Percentiles rank a stretch among this genome's conserved stretches.
Conservation (phyloP, 92 coral and sea anemone species). For the Palythoa caribaeorum region DNA sequence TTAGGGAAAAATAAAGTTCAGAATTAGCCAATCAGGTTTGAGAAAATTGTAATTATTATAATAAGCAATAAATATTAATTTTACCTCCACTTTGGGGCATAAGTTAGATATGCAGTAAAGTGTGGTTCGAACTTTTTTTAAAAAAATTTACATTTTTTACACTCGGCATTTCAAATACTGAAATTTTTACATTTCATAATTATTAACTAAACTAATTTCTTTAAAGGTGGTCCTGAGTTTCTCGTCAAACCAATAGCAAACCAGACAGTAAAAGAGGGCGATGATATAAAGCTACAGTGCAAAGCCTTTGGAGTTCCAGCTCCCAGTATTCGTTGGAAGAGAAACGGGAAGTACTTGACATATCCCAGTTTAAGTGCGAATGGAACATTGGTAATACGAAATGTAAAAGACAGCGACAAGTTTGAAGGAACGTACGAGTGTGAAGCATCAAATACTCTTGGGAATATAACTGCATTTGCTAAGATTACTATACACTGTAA, state of each 20-base stretch:
- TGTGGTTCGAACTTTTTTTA: too few relatives aligned
- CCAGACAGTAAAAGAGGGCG: neutral
- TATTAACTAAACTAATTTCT: neutral
- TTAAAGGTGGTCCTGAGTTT: constrained; percentile 11
- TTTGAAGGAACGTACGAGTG: constrained; percentile 30
- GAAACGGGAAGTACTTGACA: neutral
- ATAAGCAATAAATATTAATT: too few relatives aligned
- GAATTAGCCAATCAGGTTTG: too few relatives aligned
- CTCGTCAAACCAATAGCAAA: neutral
- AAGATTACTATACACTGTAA: constrained; percentile 19
- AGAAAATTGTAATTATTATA: too few relatives aligned
- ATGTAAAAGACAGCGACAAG: neutral
- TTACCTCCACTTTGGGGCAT: too few relatives aligned
- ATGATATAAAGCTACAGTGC: neutral
- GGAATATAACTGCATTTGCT: neutral
- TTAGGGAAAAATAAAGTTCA: too few relatives aligned
- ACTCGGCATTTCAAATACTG: too few relatives aligned
- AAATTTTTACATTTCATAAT: too few relatives aligned
- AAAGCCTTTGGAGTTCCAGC: constrained; percentile 13
- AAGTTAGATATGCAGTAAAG: too few relatives aligned
- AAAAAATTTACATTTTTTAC: too few relatives aligned
- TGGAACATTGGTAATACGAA: constrained; percentile 13
- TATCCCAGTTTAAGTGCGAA: neutral
- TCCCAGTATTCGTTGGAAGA: constrained; percentile 17
- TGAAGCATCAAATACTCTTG: constrained; percentile 28